These are phyloP conservation scores for Trissolcus brochymenae DNA, from an alignment of 2,888 invertebrate species.

Conservation along the genomic window DNA sequence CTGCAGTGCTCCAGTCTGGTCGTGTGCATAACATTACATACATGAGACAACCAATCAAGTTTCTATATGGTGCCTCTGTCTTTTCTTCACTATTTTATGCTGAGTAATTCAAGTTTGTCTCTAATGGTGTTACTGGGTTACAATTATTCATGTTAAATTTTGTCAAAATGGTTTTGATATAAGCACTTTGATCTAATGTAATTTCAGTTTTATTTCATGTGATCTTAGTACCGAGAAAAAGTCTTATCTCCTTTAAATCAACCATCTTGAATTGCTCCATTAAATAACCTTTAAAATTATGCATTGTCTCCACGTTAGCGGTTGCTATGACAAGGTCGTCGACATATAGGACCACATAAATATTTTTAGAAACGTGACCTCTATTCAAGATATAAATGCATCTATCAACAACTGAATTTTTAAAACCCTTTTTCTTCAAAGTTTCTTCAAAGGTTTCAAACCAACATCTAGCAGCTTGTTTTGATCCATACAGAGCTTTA, in stretches of 20 bases:
- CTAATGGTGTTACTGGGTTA: constrained; percentile 5
- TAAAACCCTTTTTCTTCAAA: too few species aligned
- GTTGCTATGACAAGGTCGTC: constrained; percentile 34
- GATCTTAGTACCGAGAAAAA: constrained; percentile 8
- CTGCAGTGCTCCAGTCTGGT: constrained; percentile 11
- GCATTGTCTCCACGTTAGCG: neutral
- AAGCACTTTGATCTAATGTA: constrained; percentile 11
- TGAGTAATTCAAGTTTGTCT: constrained; percentile 5
- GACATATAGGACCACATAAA: constrained; percentile 36
- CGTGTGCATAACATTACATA: constrained; percentile 8
- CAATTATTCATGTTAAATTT: constrained; percentile 18
- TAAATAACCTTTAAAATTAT: neutral
- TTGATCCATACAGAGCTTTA: too few species aligned
- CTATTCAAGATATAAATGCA: constrained; percentile 28
- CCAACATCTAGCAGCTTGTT: too few species aligned
- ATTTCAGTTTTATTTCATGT: constrained; percentile 20
- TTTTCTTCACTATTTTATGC: constrained; percentile 8
- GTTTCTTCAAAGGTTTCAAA: too few species aligned
- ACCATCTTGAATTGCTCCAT: constrained; percentile 7
- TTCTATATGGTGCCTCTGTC: neutral
- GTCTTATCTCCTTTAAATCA: constrained; percentile 5
- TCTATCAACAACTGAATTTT: neutral
- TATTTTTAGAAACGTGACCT: constrained; percentile 33
- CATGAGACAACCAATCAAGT: neutral
- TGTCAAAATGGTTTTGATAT: neutral